Conservation (phyloP, 2,888 invertebrate genomes). For the Lasioglossum pauxillum region DNA sequence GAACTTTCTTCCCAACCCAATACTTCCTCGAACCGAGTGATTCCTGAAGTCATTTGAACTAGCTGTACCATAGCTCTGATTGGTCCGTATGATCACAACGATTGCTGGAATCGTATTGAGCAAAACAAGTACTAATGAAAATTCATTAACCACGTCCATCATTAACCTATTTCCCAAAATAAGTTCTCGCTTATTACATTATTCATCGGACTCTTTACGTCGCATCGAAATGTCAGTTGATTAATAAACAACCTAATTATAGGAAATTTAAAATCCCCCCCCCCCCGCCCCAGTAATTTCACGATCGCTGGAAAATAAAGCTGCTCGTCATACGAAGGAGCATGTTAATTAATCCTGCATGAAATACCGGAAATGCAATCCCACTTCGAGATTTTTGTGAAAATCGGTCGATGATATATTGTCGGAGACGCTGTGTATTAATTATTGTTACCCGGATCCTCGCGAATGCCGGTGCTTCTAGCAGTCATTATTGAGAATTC, state of each 20-base stretch:
- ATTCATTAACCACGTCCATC: not conserved
- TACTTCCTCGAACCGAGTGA: not conserved
- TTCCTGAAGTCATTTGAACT: too few species aligned
- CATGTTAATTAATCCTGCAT: not conserved
- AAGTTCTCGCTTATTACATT: not conserved
- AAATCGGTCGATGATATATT: not conserved
- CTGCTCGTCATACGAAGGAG: not conserved
- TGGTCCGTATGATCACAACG: not conserved
- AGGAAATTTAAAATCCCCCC: not conserved
- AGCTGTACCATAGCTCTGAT: too few species aligned
- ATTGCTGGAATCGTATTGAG: not conserved
- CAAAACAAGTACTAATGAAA: not conserved
- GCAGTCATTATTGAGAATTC: conserved; percentile 28
- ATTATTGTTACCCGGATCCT: conserved; percentile 16
- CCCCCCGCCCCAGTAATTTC: not conserved
- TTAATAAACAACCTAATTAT: not conserved
- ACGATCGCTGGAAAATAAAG: not conserved
- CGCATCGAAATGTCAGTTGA: not conserved
- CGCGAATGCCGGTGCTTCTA: not conserved
- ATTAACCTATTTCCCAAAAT: not conserved
- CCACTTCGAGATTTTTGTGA: not conserved
- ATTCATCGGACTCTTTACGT: not conserved
- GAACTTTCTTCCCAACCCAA: too few species aligned
- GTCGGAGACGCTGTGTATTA: not conserved
- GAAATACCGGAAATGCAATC: not conserved